Base-by-base conservation (phyloP, 2,113 vertebrate genomes). In the Carassius auratus region DNA sequence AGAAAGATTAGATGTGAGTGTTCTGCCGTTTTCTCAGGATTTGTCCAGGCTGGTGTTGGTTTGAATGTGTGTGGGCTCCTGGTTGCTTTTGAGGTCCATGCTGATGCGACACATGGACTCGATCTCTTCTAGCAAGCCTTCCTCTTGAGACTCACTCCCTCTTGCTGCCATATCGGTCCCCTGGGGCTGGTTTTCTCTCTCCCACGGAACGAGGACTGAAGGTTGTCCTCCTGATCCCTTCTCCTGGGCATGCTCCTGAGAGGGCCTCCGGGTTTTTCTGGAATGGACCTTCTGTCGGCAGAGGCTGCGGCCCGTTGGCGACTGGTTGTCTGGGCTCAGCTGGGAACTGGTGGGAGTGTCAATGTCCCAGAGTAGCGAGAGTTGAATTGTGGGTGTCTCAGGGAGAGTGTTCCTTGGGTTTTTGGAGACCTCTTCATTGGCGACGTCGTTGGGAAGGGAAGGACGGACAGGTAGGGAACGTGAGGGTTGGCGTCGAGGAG, bases 161-260 rank as follows among this genome's bases (percentile, higher is more conserved):
- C 90, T 55, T 91, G 91, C 88, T 50, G 26, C 23, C n/a, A 50
- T 91, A 90, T 74, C 88, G 83, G n/a, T 81, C 38, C 50, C 73
- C 88, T 86, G 10, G 26, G 8, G 38, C 73, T 81, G 61, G 3
- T 69, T 77, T 19, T 91, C 95, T 86, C 92, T 98, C 89, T 98
- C 96, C 98, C 98, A 99, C 0, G 97, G 96, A 82, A 99, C 93
- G 3, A 93, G 92, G 84, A 94, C 76, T 1, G 95, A 92, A 17
- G 93, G 89, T 52, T 92, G 92, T 71, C 92, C 91, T 82, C 33
- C 30, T 88, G 88, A 71, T 84, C 59, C 84, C 77, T 17, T 87
- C 91, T 90, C 93, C 5, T 94, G 90, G 76, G 86, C 89, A 91
- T 91, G 91, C 9, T 94, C 92, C 84, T 93, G 92, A 89, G 92